Evolutionary conservation across 2,888 invertebrate genomes (phyloP).

Genomic region (Euclidia mi): DNA sequence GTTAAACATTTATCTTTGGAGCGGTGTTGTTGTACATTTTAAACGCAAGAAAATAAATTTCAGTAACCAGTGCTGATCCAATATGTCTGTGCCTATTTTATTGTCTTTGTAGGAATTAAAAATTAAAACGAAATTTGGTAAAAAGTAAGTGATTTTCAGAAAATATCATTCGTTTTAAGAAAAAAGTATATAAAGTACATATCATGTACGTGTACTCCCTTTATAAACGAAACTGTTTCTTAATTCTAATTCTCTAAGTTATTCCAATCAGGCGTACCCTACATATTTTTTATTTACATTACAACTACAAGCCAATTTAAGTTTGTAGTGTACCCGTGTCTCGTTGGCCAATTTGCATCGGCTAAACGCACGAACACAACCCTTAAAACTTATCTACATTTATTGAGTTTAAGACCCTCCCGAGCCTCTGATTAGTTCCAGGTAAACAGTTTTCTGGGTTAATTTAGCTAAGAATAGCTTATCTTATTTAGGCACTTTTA

Average conservation of each 20-base stretch:
- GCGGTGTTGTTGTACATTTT: too few relatives aligned
- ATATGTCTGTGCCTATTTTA: too few relatives aligned
- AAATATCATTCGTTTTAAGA: too few relatives aligned
- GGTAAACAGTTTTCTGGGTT: constrained; percentile 56
- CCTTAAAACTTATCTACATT: constrained; percentile 55
- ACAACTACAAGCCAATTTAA: constrained; percentile 24
- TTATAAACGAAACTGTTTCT: too few relatives aligned
- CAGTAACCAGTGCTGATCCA: too few relatives aligned
- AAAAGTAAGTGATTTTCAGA: too few relatives aligned
- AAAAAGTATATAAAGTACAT: too few relatives aligned
- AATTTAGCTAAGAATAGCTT: constrained; percentile 48
- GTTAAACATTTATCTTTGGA: too few relatives aligned
- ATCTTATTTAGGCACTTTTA: constrained; percentile 39
- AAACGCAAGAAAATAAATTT: too few relatives aligned
- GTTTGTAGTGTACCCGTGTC: constrained; percentile 23
- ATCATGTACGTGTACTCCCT: too few relatives aligned
- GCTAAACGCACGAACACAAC: constrained; percentile 44
- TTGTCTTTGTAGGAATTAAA: too few relatives aligned
- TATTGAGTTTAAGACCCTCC: constrained; percentile 46
- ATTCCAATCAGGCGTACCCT: neutral
- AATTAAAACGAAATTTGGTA: too few relatives aligned
- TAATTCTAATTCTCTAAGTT: neutral
- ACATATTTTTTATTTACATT: constrained; percentile 22
- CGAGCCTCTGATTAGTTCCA: constrained; percentile 52
- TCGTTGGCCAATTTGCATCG: constrained; percentile 47